Evolutionary conservation across 2,888 invertebrate genomes (phyloP).

Genomic region (Ernsta delagoae): DNA sequence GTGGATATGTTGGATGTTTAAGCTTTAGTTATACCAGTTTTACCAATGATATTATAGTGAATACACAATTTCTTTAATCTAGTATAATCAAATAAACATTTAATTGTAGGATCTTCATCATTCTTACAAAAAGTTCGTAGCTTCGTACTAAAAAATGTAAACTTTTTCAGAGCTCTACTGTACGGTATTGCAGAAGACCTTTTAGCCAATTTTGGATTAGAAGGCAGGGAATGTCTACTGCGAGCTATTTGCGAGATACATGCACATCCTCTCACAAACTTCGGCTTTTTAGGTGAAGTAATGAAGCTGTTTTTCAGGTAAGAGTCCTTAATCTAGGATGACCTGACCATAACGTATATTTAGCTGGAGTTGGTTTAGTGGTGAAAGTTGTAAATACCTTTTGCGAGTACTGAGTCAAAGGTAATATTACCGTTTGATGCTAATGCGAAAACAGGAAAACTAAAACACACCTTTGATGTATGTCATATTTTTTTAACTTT

Average conservation of each 20-base stretch:
- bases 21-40: too few species aligned
- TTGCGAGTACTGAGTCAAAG: slow-evolving; percentile 19
- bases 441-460: slow-evolving; percentile 34
- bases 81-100: too few species aligned
- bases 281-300: slow-evolving; percentile 93
- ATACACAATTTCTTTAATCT: too few species aligned
- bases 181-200: slow-evolving; percentile 92
- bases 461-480: slow-evolving; percentile 13
- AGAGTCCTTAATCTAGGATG: slow-evolving; percentile 58
- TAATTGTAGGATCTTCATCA: too few species aligned
- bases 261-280: slow-evolving; percentile 90
- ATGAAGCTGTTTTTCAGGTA: slow-evolving; percentile 93
- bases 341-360: slow-evolving; percentile 18
- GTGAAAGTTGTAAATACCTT: slow-evolving; percentile 33
- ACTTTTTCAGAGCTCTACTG: slow-evolving; percentile 86
- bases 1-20: too few species aligned
- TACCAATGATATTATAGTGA: too few species aligned
- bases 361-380: slow-evolving; percentile 12
- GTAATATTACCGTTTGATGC: slow-evolving; percentile 34
- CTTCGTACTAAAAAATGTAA: background rate
- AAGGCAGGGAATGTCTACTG: slow-evolving; percentile 92
- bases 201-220: slow-evolving; percentile 91
- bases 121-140: background rate
- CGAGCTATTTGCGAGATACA: slow-evolving; percentile 95
- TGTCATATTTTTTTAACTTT: too few species aligned